Evolutionary conservation across 2,888 invertebrate species (phyloP), one percentile per base, ranked within the genome.

Genomic region (Ennomos quercinarius): DNA sequence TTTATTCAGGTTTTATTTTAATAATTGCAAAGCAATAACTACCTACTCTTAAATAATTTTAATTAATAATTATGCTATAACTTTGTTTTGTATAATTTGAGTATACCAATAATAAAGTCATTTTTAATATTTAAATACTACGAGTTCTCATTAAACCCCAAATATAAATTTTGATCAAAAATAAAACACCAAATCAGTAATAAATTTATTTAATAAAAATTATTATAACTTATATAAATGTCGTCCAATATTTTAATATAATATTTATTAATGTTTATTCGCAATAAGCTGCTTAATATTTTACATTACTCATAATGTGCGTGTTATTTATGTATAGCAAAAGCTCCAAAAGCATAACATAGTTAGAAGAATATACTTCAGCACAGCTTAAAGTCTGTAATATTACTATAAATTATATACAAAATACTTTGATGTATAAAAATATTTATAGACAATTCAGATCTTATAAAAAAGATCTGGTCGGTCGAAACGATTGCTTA

Each of bases 401-500:
- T 76, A 80, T 80, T 72, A 85, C 76, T 81, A 84, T 51, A 84
- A 81, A 86, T 76, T 91, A 91, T 91, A 78, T 91, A 92, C 89
- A 91, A 87, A 84, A 87, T 84, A 55, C 81, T 86, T 86, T 89
- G 86, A 82, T 89, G 84, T 87, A 87, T 81, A 87, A 87, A 87
- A 88, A 84, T 87, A 87, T 84, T 78, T 86, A 68, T 84, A 86
- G 86, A 87, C 88, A 82, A 86, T 87, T 92, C 92, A 92, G 89
- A 89, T 83, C 92, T 89, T 81, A 63, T 65, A 55, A 73, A 66
- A 63, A 83, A 91, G 91, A 89, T 86, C 92, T 91, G 92, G 92
- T 92, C 92, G 92, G 88, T 92, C 92, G 92, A 87, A 91, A 89
- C 87, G 90, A 91, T 90, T 88, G 78, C 88, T 83, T 64, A 78